phyloP scores from a whole-genome alignment of 2,797 vertebrate genomes.

The Benthosema pterotum region DNA sequence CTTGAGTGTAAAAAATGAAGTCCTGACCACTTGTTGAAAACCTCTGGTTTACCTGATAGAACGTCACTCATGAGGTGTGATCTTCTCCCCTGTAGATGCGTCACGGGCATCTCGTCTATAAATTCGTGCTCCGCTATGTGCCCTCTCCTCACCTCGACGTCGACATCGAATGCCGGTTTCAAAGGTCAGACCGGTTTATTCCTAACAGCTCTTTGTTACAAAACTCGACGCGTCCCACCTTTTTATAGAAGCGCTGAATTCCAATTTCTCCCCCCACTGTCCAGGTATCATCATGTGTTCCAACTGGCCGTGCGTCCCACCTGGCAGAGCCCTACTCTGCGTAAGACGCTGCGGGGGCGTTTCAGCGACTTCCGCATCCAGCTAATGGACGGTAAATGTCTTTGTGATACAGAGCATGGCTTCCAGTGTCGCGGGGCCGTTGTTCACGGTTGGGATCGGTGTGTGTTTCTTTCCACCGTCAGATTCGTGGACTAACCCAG shows the following conservation, averaged over 20 bases:
- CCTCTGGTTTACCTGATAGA: no score
- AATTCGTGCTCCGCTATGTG: conserved; percentile 66
- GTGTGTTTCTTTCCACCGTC: neutral
- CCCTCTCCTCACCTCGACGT: conserved; percentile 54
- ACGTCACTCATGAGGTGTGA: neutral
- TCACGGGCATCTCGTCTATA: conserved; percentile 63
- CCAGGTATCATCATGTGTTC: conserved; percentile 71
- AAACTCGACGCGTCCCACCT: no score
- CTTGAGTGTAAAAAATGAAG: no score
- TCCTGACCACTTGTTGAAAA: no score
- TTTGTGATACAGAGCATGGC: no score
- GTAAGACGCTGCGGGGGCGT: conserved; percentile 59
- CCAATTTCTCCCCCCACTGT: neutral
- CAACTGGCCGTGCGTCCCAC: conserved; percentile 69
- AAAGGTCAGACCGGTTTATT: conserved; percentile 56
- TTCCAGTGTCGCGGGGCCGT: no score
- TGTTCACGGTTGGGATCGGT: no score
- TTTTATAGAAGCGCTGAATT: no score
- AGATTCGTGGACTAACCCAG: conserved; percentile 68
- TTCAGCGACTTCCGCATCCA: conserved; percentile 60
- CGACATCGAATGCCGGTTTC: conserved; percentile 71
- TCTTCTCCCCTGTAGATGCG: conserved; percentile 44
- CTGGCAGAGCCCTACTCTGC: conserved; percentile 56
- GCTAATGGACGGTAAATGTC: conserved; percentile 72
- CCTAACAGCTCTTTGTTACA: neutral